Evolutionary conservation across 2,888 invertebrate genomes (phyloP).

Genomic region (Diabrotica balteata): DNA sequence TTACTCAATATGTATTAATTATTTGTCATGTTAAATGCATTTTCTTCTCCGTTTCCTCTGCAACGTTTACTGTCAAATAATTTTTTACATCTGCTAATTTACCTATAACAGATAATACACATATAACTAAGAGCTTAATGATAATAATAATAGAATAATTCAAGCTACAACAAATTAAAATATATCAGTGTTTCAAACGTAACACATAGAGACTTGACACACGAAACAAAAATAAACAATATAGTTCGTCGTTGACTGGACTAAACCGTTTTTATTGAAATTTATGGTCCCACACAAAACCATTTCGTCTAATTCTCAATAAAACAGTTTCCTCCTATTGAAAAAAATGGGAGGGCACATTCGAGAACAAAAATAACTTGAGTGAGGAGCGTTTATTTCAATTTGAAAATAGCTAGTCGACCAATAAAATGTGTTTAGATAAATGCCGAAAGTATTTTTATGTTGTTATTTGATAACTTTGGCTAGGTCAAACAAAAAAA

Average conservation of each 20-base stretch:
- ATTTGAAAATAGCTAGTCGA: slow-evolving; percentile 24
- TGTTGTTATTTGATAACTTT: slow-evolving; percentile 34
- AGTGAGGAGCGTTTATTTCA: slow-evolving; percentile 18
- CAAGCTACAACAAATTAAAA: no score
- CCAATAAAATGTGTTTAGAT: slow-evolving; percentile 35
- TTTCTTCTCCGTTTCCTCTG: no score
- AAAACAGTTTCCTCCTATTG: slow-evolving; percentile 19
- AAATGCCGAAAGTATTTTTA: slow-evolving; percentile 30
- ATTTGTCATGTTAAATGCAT: no score
- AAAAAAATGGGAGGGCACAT: slow-evolving; percentile 32
- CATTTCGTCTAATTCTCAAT: slow-evolving; percentile 21
- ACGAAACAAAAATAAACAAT: no score
- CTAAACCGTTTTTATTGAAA: not conserved
- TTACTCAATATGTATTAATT: no score
- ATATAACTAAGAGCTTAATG: no score
- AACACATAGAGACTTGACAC: no score
- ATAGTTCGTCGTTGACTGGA: slow-evolving; percentile 1
- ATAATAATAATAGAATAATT: no score
- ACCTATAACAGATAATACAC: no score
- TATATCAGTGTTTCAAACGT: no score
- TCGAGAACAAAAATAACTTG: slow-evolving; percentile 28
- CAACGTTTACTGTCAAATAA: no score
- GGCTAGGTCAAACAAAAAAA: slow-evolving; percentile 31
- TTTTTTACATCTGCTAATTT: no score
- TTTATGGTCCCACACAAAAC: slow-evolving; percentile 22